These are phyloP conservation scores for Drosophila mimica DNA, from an alignment of 2,888 invertebrate genomes.

Conservation along the genomic window DNA sequence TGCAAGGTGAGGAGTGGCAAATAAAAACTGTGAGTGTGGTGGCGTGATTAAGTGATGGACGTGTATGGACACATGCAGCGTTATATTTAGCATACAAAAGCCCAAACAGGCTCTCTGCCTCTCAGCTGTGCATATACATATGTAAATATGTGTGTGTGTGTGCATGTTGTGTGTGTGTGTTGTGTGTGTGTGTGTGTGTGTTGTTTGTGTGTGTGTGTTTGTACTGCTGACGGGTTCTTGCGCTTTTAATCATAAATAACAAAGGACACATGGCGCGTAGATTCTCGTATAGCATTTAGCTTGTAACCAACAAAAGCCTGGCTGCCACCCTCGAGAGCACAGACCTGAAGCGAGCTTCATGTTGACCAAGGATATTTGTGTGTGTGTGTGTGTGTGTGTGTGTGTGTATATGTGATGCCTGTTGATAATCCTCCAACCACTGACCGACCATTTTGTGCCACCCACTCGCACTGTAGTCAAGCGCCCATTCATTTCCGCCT, in stretches of 20 bases:
- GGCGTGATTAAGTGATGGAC: constrained; percentile 82
- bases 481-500: constrained; percentile 78
- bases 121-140: constrained; percentile 37
- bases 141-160: constrained; percentile 50
- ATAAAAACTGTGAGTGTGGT: constrained; percentile 62
- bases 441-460: constrained; percentile 32
- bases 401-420: constrained; percentile 47
- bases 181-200: constrained; percentile 15
- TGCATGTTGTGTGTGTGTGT: too few relatives aligned
- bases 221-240: constrained; percentile 68
- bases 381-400: constrained; percentile 13
- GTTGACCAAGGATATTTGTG: constrained; percentile 60
- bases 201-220: constrained; percentile 21
- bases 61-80: constrained; percentile 80
- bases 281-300: constrained; percentile 73
- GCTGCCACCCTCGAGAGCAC: constrained; percentile 38
- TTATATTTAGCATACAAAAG: constrained; percentile 79
- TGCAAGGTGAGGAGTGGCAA: constrained; percentile 12
- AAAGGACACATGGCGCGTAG: constrained; percentile 79
- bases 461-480: constrained; percentile 47
- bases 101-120: constrained; percentile 44
- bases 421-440: constrained; percentile 74
- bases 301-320: constrained; percentile 72
- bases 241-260: constrained; percentile 82
- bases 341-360: constrained; percentile 44